A percentile compares a stretch with the other conserved stretches of the same genome.
phyloP scores from a whole-genome alignment of 30 jellyfish, hydroid and myxozoan genomes.

The Pelagia noctiluca region DNA sequence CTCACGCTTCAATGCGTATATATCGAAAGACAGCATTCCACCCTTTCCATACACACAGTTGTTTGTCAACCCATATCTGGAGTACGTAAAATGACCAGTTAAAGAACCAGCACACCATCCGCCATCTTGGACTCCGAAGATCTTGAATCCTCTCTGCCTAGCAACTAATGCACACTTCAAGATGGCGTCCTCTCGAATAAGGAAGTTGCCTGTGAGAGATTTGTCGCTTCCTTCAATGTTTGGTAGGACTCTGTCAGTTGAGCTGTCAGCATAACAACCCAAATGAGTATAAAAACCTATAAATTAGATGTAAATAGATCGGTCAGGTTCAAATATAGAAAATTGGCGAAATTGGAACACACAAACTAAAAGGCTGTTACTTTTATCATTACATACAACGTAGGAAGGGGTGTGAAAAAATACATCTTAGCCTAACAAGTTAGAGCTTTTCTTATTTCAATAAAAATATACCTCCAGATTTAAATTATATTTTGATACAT shows the following conservation, averaged over 20 bases:
- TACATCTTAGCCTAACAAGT: no score
- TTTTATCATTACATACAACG: no score
- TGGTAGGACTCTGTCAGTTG: conserved; percentile 53
- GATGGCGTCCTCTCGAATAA: conserved; percentile 83
- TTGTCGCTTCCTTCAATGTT: conserved; percentile 80
- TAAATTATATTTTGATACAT: no score
- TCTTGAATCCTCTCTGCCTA: conserved; percentile 54
- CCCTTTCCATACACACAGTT: conserved; percentile 91
- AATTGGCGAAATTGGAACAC: no score
- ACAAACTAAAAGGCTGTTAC: no score
- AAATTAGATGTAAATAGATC: no score
- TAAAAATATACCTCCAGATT: no score
- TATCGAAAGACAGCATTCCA: conserved; percentile 86
- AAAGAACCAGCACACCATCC: conserved; percentile 93
- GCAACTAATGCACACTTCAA: conserved; percentile 84
- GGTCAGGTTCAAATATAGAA: no score
- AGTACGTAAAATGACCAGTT: conserved; percentile 58
- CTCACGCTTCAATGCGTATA: conserved; percentile 79
- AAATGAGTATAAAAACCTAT: conserved; percentile 70
- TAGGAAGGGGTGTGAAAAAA: no score
- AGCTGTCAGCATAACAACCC: conserved; percentile 91
- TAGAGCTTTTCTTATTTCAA: no score
- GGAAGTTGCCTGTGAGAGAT: conserved; percentile 79
- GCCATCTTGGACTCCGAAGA: conserved; percentile 96
- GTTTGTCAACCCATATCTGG: conserved; percentile 74